Conservation (phyloP, 2,797 vertebrate genomes). For the Gallinago nigripennis region DNA sequence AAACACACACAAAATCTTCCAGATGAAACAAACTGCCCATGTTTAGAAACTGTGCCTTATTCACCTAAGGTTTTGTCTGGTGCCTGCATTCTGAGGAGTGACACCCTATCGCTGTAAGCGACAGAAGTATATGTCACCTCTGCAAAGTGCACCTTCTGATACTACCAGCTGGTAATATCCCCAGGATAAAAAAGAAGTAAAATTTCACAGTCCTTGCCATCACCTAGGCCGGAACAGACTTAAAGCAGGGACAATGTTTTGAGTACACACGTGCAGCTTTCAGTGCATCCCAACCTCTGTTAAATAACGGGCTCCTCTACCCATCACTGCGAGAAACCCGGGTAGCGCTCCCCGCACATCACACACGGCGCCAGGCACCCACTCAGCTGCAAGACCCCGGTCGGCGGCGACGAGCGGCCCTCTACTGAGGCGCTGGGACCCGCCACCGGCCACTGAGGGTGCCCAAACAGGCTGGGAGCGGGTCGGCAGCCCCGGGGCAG, state of each 20-base stretch:
- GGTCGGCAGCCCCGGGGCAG: neutral
- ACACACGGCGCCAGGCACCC: accelerated
- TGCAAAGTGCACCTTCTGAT: neutral
- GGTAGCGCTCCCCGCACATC: neutral
- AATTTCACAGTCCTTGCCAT: neutral
- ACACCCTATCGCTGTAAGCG: accelerated
- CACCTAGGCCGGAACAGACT: accelerated
- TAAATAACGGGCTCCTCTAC: accelerated
- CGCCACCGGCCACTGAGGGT: too few relatives aligned
- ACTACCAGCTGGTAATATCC: accelerated
- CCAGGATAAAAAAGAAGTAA: neutral
- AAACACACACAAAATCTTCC: neutral
- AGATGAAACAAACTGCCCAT: accelerated
- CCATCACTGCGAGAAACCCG: accelerated
- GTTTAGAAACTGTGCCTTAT: too few relatives aligned
- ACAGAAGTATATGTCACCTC: accelerated
- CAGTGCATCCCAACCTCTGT: accelerated
- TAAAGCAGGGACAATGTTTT: accelerated
- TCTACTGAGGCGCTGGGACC: neutral
- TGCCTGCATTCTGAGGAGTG: accelerated
- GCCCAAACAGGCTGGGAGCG: too few relatives aligned
- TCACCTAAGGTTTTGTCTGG: accelerated
- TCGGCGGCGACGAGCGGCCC: too few relatives aligned
- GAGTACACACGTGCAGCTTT: accelerated
- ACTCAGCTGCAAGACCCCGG: neutral